A percentile compares a stretch with the other conserved stretches of the same genome.
Conservation (phyloP, 2,888 invertebrate species). For the Philaethria dido region DNA sequence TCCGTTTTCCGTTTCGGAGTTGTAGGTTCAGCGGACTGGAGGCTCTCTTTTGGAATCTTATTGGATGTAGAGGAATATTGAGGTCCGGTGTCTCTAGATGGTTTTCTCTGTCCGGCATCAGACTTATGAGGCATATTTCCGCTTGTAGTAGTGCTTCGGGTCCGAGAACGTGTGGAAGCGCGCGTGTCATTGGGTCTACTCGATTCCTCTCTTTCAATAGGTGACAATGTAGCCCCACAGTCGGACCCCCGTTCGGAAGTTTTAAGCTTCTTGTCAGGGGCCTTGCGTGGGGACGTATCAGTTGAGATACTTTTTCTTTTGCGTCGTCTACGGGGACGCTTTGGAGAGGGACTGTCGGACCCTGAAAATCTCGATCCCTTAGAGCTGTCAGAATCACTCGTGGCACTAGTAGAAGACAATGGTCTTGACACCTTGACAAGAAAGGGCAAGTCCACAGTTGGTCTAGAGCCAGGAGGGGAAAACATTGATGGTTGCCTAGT, state of each 20-base stretch:
- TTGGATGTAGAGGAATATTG: conserved; percentile 61
- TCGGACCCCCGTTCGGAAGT: conserved; percentile 91
- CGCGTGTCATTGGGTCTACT: conserved; percentile 73
- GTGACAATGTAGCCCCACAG: conserved; percentile 87
- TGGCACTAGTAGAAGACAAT: conserved; percentile 85
- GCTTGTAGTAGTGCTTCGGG: conserved; percentile 87
- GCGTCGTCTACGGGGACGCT: conserved; percentile 72
- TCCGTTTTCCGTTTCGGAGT: conserved; percentile 86
- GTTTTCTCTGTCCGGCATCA: conserved; percentile 80
- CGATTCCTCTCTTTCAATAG: conserved; percentile 91
- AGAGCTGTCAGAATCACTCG: conserved; percentile 85
- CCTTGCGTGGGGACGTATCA: conserved; percentile 82
- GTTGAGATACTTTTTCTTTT: conserved; percentile 69
- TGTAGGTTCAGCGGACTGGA: conserved; percentile 84
- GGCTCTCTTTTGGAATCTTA: conserved; percentile 83
- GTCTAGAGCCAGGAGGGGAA: conserved; percentile 76
- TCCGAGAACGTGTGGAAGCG: conserved; percentile 85
- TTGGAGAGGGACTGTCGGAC: conserved; percentile 71
- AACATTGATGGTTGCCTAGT: conserved; percentile 68
- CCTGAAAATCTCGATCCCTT: conserved; percentile 69
- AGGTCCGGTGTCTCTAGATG: conserved; percentile 68
- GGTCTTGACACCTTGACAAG: conserved; percentile 90
- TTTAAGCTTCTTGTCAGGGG: conserved; percentile 92
- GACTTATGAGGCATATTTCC: conserved; percentile 86
- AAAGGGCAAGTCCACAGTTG: conserved; percentile 89